A percentile compares a stretch with the other conserved stretches of the same genome.
These are phyloP conservation scores for Jordanella pulchra DNA, from an alignment of 2,797 vertebrate genomes.

Conservation along the genomic window DNA sequence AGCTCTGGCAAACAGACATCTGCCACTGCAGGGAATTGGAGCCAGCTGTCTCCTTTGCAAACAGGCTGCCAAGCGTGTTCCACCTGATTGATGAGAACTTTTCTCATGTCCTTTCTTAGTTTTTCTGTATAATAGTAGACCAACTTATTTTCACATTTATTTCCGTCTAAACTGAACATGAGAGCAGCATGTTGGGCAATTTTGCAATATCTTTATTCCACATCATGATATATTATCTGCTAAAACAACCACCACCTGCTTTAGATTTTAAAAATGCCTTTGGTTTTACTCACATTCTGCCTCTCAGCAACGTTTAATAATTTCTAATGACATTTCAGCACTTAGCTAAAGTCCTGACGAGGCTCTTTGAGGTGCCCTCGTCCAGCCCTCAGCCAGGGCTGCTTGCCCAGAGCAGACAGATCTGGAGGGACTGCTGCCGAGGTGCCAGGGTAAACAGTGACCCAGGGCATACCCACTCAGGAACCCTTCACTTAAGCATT, in stretches of 20 bases:
- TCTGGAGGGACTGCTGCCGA: conserved; percentile 34
- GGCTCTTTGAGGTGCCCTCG: conserved; percentile 43
- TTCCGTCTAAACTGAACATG: conserved; percentile 1
- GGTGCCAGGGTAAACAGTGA: conserved; percentile 69
- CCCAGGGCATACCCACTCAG: conserved; percentile 65
- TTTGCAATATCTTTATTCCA: conserved; percentile 10
- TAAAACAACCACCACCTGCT: conserved; percentile 13
- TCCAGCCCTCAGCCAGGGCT: conserved; percentile 50
- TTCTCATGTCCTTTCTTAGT: conserved; percentile 12
- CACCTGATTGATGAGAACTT: conserved; percentile 27
- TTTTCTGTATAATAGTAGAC: conserved; percentile 5
- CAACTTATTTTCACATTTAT: conserved; percentile 9
- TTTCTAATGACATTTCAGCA: conserved; percentile 46
- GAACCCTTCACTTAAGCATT: conserved; percentile 71
- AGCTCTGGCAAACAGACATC: conserved; percentile 23
- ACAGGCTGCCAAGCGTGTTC: conserved; percentile 16
- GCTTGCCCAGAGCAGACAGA: conserved; percentile 48
- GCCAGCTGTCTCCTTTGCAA: conserved; percentile 5
- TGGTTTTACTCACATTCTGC: conserved; percentile 27
- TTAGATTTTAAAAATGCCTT: conserved; percentile 18
- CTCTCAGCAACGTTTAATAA: conserved; percentile 27
- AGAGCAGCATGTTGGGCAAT: conserved; percentile 4
- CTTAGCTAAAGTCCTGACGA: conserved; percentile 40
- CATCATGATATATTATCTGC: conserved; percentile 9
- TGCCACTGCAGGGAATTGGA: conserved; percentile 21